A percentile compares a stretch with the other conserved stretches of the same genome.
phyloP scores from a whole-genome alignment of 2,888 invertebrate genomes.

The Diarsia brunnea region DNA sequence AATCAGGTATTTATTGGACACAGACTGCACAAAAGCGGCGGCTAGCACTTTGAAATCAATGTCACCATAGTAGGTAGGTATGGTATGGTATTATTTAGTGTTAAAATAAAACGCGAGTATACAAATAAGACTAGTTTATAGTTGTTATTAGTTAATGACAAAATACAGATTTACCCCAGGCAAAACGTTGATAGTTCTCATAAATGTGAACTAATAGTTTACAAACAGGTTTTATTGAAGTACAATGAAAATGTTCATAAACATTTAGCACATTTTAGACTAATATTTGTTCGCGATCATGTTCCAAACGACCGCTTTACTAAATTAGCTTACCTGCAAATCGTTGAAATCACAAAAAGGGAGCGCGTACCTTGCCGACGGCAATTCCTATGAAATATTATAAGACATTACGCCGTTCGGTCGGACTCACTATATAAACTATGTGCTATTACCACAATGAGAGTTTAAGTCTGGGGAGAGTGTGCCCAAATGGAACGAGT shows the following conservation, averaged over 20 bases:
- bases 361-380: slow-evolving; percentile 68
- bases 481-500: slow-evolving; percentile 76
- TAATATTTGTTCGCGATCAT: slow-evolving; percentile 36
- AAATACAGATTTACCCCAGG: not conserved
- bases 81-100: not conserved
- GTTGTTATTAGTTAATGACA: not conserved
- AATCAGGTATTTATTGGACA: slow-evolving; percentile 34
- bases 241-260: slow-evolving; percentile 14
- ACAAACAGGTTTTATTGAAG: slow-evolving; percentile 2
- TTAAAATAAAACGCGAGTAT: not conserved
- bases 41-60: slow-evolving; percentile 9
- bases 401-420: slow-evolving; percentile 78
- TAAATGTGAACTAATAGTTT: not conserved
- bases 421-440: slow-evolving; percentile 84
- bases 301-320: slow-evolving; percentile 45
- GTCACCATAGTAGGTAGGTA: not conserved
- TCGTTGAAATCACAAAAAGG: slow-evolving; percentile 70
- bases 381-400: slow-evolving; percentile 83
- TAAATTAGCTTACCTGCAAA: slow-evolving; percentile 61
- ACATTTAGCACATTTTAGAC: slow-evolving; percentile 24
- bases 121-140: not conserved
- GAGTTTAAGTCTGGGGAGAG: slow-evolving; percentile 88
- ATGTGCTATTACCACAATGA: slow-evolving; percentile 85
- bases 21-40: not conserved
- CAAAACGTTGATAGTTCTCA: not conserved